These are phyloP conservation scores for Orthosia gracilis DNA, from an alignment of 2,888 invertebrate species.

Conservation along the genomic window DNA sequence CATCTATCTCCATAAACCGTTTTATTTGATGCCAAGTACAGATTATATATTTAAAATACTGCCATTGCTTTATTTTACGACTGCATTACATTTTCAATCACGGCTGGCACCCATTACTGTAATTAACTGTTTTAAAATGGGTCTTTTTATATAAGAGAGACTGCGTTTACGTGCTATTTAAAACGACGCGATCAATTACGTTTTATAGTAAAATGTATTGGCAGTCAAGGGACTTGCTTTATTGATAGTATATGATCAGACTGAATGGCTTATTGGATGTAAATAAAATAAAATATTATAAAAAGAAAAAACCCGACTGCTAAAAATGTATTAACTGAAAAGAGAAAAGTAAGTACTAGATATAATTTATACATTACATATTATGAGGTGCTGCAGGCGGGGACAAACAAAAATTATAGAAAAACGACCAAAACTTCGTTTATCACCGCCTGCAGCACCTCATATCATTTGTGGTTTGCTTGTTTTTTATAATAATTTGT, in stretches of 20 bases:
- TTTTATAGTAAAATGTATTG: slow-evolving; percentile 28
- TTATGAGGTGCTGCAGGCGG: too few species aligned
- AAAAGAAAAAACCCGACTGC: too few species aligned
- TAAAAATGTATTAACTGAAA: too few species aligned
- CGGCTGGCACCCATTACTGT: slow-evolving; percentile 31
- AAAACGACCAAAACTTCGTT: too few species aligned
- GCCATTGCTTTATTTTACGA: slow-evolving; percentile 26
- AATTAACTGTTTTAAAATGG: slow-evolving; percentile 55
- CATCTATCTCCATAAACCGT: background rate
- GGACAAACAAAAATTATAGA: too few species aligned
- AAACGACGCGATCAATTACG: slow-evolving; percentile 27
- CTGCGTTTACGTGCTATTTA: slow-evolving; percentile 36
- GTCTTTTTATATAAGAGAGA: slow-evolving; percentile 28
- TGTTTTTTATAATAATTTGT: too few species aligned
- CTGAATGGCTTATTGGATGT: background rate
- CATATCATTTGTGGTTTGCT: too few species aligned
- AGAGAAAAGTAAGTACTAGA: too few species aligned
- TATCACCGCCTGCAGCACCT: too few species aligned
- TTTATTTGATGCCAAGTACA: background rate
- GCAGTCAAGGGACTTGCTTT: background rate
- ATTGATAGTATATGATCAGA: slow-evolving; percentile 7
- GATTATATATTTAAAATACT: slow-evolving; percentile 1
- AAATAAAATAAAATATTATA: background rate
- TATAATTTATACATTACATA: too few species aligned
- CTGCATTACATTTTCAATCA: slow-evolving; percentile 41